phyloP scores from a whole-genome alignment of 2,113 vertebrate genomes.

The Pseudonaja textilis region DNA sequence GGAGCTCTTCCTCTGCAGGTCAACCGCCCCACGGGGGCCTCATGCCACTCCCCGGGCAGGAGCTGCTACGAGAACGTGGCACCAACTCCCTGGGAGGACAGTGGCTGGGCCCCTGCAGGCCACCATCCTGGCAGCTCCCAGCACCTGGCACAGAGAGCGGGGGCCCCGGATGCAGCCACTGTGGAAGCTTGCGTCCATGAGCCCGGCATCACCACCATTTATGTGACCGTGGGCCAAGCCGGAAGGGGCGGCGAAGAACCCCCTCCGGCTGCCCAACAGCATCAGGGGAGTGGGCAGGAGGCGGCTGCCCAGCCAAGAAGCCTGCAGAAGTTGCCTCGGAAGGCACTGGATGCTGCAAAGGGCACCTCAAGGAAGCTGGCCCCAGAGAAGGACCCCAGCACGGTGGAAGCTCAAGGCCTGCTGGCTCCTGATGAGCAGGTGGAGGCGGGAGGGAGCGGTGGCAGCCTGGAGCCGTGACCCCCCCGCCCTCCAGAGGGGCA shows the following conservation, averaged over 20 bases:
- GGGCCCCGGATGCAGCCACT: constrained; percentile 59
- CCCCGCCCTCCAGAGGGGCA: background rate
- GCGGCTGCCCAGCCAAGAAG: constrained; percentile 62
- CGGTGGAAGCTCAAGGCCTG: background rate
- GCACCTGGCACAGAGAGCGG: constrained; percentile 68
- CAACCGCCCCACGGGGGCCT: background rate
- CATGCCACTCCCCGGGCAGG: constrained; percentile 44
- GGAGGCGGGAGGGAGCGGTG: background rate
- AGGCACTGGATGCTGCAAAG: constrained; percentile 68
- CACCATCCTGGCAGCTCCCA: constrained; percentile 60
- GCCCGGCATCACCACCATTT: constrained; percentile 80
- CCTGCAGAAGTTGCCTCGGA: constrained; percentile 80
- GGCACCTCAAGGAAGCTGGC: constrained; percentile 61
- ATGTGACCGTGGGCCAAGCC: constrained; percentile 76
- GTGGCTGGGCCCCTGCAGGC: constrained; percentile 34
- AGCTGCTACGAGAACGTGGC: constrained; percentile 51
- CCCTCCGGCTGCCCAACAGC: constrained; percentile 80
- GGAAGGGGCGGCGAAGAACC: constrained; percentile 66
- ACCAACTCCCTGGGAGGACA: constrained; percentile 31
- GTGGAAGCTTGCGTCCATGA: constrained; percentile 23
- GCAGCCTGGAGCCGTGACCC: background rate
- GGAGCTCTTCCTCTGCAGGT: constrained; percentile 60
- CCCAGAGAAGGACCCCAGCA: constrained; percentile 35
- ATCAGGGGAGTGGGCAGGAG: constrained; percentile 74
- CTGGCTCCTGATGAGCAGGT: background rate